Base-by-base conservation (phyloP, 1,140 invertebrate species). In the Matsumurasca onukii region DNA sequence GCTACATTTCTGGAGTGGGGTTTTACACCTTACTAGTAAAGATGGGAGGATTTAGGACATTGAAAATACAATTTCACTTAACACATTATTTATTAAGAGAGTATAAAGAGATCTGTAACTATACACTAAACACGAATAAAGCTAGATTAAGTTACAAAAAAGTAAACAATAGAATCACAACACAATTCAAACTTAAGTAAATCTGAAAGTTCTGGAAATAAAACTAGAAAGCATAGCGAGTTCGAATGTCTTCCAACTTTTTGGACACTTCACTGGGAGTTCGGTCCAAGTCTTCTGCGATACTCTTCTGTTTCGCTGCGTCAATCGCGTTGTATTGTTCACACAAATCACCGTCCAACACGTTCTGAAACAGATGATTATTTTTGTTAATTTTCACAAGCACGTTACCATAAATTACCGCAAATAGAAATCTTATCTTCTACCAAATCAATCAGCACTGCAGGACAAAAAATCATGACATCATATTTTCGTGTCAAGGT, bases 241-340 rank as follows among this genome's bases (percentile, higher is more conserved):
- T 97, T 77, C 95, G 85, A 73, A 97, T 93, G 76, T 97, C 95
- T 84, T 97, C 95, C 1, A 97, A 81, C 80, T 96, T 96, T 79
- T 97, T 97, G 0, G 96, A 96, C 9, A 99, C 96, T 82, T 99
- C 97, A 62, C 92, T 95, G 0, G 97, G 89, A 1, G 92, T 97
- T 75, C 95, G 86, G 77, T 98, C 97, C 55, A 99, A 83, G 80
- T 99, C 96, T 31, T 91, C 88, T 0, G 97, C 90, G 67, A 99
- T 98, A 69, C 89, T 91, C 76, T 97, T 97, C 76, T 99, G 98
- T 80, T 98, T 99, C 0, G 82, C 80, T 0, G 90, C 85, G 74
- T 99, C 98, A 70, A 99, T 87, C 0, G 96, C 97, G 77, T 97
- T 98, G 78, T 96, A 99, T 81, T 99, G 97, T 81, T 99, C 98